Conservation (phyloP, 1,140 invertebrate species). For the Archivesica marissinica region DNA sequence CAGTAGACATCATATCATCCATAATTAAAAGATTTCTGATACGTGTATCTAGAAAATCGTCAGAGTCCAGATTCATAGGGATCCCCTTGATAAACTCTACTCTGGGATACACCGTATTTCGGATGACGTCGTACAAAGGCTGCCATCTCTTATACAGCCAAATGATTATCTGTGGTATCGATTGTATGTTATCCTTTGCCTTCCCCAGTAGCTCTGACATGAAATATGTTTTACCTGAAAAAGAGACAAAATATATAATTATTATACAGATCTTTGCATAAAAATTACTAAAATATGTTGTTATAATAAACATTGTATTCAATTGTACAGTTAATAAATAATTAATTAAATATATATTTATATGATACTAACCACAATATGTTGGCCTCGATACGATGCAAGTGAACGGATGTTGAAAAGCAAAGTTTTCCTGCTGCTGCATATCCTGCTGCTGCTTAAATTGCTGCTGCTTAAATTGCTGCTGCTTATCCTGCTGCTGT, state of each 20-base stretch:
- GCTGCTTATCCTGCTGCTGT: background rate
- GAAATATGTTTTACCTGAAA: background rate
- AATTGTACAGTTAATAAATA: background rate
- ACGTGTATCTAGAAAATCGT: background rate
- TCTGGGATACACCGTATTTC: background rate
- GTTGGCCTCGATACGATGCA: background rate
- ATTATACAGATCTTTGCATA: no score
- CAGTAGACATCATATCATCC: constrained; percentile 27
- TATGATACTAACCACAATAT: background rate
- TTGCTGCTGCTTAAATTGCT: no score
- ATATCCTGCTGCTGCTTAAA: no score
- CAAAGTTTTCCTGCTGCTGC: background rate
- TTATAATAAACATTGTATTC: background rate
- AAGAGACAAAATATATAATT: no score
- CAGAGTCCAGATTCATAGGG: background rate
- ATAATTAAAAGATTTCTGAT: background rate
- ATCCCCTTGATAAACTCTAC: constrained; percentile 27
- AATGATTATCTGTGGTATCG: background rate
- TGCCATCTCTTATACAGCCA: constrained; percentile 41
- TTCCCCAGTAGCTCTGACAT: background rate
- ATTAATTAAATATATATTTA: background rate
- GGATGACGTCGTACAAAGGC: background rate
- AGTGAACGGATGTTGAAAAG: background rate
- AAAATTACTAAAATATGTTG: background rate
- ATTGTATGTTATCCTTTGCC: background rate